Base-by-base conservation (phyloP, 2,113 vertebrate species). In the Beaufortia kweichowensis region DNA sequence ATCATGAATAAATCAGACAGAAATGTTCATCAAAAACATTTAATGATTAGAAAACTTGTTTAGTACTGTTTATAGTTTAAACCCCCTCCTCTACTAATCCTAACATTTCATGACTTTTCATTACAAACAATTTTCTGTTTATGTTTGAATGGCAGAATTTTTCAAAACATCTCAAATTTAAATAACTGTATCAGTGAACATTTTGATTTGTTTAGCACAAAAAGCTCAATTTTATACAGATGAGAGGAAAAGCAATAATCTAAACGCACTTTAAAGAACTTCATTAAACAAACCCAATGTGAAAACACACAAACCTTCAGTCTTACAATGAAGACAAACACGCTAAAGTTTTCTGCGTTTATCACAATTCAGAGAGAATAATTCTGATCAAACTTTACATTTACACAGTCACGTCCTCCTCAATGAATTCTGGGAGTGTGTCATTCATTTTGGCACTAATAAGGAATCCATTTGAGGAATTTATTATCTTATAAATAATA, bases 401-500 rank as follows among this genome's bases (percentile, higher is more conserved):
- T 12, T 11, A 12, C 11, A 43, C 41, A 43, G 10, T 21, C 48
- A 53, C 48, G 6, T 53, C n/a, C n/a, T n/a, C 19, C 0, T 41
- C 64, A 48, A 4, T 2, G 41, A 46, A 28, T 48, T 66, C 41
- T 28, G 9, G 24, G 28, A 3, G 66, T 48, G n/a, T 53, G 19
- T 68, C 19, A 14, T 53, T 31, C 57, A 6, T 28, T 71, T 77
- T 78, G 80, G 55, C 76, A 63, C 15, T 33, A 19, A 48, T 67
- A 24, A 33, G 19, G 59, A 72, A 12, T 21, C 12, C 3, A 2
- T 63, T 35, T 39, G 31, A 39, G 3, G 5, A 67, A 48, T 17
- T 17, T 46, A 46, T 46, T 3, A 50, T 41, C 29, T 12, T 17
- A 2, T 26, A 35, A 56, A 57, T 9, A 63, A 23, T 24, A 63